A percentile compares a stretch with the other conserved stretches of the same genome.
Evolutionary conservation across 2,113 vertebrate genomes (phyloP).

Genomic region (Sclerurus mexicanus): DNA sequence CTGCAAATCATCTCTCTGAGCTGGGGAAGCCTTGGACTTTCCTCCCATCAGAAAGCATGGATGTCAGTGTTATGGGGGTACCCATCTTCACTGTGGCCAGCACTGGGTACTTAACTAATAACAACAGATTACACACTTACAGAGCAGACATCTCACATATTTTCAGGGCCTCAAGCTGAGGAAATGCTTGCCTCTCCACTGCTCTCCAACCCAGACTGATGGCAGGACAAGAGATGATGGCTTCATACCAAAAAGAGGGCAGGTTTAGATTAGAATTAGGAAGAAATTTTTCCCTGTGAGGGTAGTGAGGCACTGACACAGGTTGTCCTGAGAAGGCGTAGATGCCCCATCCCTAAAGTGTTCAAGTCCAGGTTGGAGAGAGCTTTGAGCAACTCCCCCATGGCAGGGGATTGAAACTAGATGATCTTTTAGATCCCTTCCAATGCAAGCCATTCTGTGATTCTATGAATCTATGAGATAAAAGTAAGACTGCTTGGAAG

Average conservation of each 20-base stretch:
- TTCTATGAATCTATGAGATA: not conserved
- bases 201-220: not conserved
- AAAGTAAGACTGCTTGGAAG: not conserved
- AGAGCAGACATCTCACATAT: not conserved
- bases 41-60: not conserved
- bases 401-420: not conserved
- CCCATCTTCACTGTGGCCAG: not conserved
- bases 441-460: not conserved
- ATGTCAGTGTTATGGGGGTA: not conserved
- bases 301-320: not conserved
- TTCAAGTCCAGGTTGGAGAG: not conserved
- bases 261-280: not conserved
- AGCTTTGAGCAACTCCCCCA: not conserved
- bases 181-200: fast-evolving
- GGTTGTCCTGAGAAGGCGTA: not conserved
- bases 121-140: not conserved
- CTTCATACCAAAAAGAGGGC: not conserved
- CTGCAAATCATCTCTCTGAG: not conserved
- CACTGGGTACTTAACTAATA: not conserved
- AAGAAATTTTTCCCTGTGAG: not conserved
- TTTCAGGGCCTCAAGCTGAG: not conserved
- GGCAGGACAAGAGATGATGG: not conserved
- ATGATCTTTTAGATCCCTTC: not conserved
- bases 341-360: not conserved
- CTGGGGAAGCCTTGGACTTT: not conserved